A percentile compares a stretch with the other conserved stretches of the same genome.
phyloP scores from a whole-genome alignment of 2,113 vertebrate species.

The Rhombomys opimus region DNA sequence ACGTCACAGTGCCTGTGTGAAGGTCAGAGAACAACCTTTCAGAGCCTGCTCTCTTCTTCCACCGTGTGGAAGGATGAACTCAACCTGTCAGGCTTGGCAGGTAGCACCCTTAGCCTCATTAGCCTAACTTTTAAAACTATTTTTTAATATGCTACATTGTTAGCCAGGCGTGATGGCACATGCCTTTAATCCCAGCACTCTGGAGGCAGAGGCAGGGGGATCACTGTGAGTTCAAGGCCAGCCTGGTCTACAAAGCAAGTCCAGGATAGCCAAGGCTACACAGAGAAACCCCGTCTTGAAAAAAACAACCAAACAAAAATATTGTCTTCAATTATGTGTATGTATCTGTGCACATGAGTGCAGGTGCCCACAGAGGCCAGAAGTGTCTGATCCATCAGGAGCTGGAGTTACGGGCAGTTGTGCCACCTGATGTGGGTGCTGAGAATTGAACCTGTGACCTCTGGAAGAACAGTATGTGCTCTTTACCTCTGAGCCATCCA shows the following conservation, averaged over 20 bases:
- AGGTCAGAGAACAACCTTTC: neutral
- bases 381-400: neutral
- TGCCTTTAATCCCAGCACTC: no score
- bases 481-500: constrained; percentile 43
- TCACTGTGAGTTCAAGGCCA: no score
- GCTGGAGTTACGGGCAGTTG: neutral
- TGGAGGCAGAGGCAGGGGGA: no score
- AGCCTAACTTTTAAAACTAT: neutral
- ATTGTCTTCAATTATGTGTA: neutral
- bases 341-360: neutral
- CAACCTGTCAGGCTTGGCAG: neutral
- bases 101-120: neutral
- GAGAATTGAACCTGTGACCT: neutral
- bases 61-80: neutral
- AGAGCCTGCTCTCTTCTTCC: neutral
- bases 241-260: no score
- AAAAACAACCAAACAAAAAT: neutral
- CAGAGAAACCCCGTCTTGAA: no score
- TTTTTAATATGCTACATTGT: neutral
- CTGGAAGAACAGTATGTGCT: neutral
- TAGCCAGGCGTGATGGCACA: no score
- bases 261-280: no score
- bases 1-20: neutral
- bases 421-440: neutral
- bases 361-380: neutral